Evolutionary conservation across 2,888 invertebrate genomes (phyloP), one percentile per base, ranked within the genome.

Genomic region (Osedax fenrisi): DNA sequence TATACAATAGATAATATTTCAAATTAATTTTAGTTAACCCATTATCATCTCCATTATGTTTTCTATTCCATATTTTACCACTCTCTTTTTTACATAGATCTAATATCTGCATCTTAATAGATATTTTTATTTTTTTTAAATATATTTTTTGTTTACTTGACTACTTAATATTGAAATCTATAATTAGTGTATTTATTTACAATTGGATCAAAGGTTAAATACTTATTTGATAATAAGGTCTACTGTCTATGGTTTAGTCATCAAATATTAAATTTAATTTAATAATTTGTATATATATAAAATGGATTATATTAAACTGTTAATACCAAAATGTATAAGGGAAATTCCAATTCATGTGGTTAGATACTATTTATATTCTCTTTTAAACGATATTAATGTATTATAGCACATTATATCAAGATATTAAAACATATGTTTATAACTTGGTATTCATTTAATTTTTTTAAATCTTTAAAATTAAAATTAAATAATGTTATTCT

Each of bases 51-150:
- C 82, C 80, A 24, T 78, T 77, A 23, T 82, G 81, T 75, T 83
- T 83, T 68, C 83, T 77, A 73, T 82, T 81, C 83, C 83, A 83
- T 27, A 83, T 81, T 77, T 82, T 82, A 3, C 83, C 83, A n/a
- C 79, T 78, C 2, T 78, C 79, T 78, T 80, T 82, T 62, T 79
- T 79, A 75, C 80, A 81, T 62, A 83, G 80, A 76, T 83, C 83
- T n/a, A 82, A 72, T 10, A 41, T 41, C 5, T 41, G 41, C 41
- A 41, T 41, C 17, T 41, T 17, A 41, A 41, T n/a, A n/a, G n/a
- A 41, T 41, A 10, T 41, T 10, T 17, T 41, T 41, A 41, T 41
- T 10, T 10, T 41, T 41, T n/a, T n/a, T n/a, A n/a, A n/a, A n/a
- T 17, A 41, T 41, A 41, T 10, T 10, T 5, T 41, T 41, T 41